A percentile compares a stretch with the other conserved stretches of the same genome.
Conservation (phyloP, 2,888 invertebrate species). For the Meteorus colon region DNA sequence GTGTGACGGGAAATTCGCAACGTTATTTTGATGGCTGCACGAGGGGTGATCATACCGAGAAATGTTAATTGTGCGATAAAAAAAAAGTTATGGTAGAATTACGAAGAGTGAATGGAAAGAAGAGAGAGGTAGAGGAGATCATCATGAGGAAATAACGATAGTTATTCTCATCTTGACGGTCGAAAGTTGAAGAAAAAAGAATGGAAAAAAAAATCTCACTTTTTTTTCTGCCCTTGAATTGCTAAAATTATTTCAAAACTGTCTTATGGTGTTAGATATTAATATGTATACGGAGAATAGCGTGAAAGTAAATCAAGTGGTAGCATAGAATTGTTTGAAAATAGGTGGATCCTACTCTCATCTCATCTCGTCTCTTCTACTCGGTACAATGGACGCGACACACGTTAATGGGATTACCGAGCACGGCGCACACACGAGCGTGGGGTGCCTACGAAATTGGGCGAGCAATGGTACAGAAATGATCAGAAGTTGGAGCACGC, state of each 20-base stretch:
- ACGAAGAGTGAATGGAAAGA: constrained; percentile 55
- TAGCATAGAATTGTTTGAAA: constrained; percentile 13
- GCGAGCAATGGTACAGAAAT: constrained; percentile 37
- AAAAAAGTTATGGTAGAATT: constrained; percentile 67
- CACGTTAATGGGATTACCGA: constrained; percentile 66
- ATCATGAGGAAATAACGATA: constrained; percentile 63
- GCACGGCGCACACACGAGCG: constrained; percentile 27
- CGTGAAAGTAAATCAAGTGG: constrained; percentile 37
- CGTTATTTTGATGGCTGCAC: constrained; percentile 19
- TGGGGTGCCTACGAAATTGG: constrained; percentile 44
- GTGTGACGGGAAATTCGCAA: constrained; percentile 2
- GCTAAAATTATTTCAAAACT: constrained; percentile 9
- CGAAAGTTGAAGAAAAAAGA: background rate
- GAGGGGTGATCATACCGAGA: constrained; percentile 52
- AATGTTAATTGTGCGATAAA: constrained; percentile 72
- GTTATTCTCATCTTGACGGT: constrained; percentile 29
- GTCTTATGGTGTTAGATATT: background rate
- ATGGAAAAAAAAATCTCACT: background rate
- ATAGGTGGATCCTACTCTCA: constrained; percentile 43
- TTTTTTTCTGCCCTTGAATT: background rate
- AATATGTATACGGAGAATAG: background rate
- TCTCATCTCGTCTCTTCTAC: constrained; percentile 49
- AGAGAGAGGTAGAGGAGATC: constrained; percentile 55
- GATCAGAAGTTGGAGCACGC: constrained; percentile 51
- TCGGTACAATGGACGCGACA: constrained; percentile 61